These are phyloP conservation scores for Ochotona princeps DNA, from an alignment of 2,113 vertebrate genomes.

Conservation along the genomic window DNA sequence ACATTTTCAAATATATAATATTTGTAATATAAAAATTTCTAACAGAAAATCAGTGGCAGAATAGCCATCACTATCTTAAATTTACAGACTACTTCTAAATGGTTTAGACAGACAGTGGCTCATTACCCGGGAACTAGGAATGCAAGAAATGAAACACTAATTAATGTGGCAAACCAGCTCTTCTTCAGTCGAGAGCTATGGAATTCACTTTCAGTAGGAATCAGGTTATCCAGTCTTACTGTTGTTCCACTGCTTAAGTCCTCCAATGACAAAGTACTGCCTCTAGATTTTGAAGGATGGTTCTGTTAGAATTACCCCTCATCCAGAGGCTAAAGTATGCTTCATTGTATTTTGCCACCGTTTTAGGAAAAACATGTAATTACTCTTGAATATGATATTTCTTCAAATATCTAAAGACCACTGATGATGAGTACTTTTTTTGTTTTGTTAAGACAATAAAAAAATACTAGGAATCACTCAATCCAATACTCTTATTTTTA, in stretches of 20 bases:
- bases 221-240: neutral
- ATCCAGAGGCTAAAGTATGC: neutral
- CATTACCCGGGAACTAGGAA: slow-evolving; percentile 25
- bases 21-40: slow-evolving; percentile 25
- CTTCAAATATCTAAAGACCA: slow-evolving; percentile 24
- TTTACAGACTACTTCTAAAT: slow-evolving; percentile 11
- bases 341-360: neutral
- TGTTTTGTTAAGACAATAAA: neutral
- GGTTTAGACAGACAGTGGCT: neutral
- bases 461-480: neutral
- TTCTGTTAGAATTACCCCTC: neutral
- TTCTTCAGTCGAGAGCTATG: neutral
- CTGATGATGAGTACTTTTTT: neutral
- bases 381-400: neutral
- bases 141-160: neutral
- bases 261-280: neutral
- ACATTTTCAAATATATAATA: slow-evolving; percentile 35
- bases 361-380: slow-evolving; percentile 24
- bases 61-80: neutral
- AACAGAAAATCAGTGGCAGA: neutral
- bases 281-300: neutral
- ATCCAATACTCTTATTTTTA: neutral
- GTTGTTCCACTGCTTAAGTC: neutral
- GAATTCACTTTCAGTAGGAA: neutral
- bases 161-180: neutral